Evolutionary conservation across 2,888 invertebrate genomes (phyloP).

Genomic region (Protodeltote pygarga): DNA sequence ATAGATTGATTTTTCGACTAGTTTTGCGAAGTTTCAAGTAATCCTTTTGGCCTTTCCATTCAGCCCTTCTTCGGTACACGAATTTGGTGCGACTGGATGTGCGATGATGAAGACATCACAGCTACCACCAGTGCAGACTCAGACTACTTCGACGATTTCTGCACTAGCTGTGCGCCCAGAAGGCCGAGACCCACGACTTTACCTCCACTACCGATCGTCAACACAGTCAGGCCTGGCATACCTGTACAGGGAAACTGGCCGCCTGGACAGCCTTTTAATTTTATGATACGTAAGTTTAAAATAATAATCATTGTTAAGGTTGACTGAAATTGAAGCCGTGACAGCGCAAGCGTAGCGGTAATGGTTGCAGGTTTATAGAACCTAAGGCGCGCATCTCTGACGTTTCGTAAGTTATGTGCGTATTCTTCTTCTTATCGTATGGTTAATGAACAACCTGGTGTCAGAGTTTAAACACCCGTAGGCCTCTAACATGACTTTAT

Average conservation of each 20-base stretch:
- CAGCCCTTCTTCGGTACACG: conserved; percentile 65
- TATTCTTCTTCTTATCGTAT: too few species aligned
- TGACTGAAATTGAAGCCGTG: too few species aligned
- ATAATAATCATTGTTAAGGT: not conserved
- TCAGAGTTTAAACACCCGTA: too few species aligned
- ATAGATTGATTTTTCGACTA: too few species aligned
- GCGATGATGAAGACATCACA: conserved; percentile 55
- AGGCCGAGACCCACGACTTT: conserved; percentile 37
- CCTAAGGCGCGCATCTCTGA: too few species aligned
- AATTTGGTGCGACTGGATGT: conserved; percentile 63
- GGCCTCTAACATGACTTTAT: too few species aligned
- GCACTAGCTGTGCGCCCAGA: conserved; percentile 12
- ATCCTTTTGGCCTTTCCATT: conserved; percentile 22
- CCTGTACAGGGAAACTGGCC: too few species aligned
- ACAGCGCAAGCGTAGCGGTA: too few species aligned
- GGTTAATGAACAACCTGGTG: too few species aligned
- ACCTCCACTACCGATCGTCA: conserved; percentile 1
- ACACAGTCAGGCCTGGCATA: conserved; percentile 2
- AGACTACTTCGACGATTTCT: conserved; percentile 21
- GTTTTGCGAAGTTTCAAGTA: not conserved
- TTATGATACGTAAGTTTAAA: conserved; percentile 62
- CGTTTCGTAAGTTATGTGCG: too few species aligned
- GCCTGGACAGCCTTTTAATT: conserved; percentile 48
- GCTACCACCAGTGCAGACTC: conserved; percentile 43
- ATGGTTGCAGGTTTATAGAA: too few species aligned